Evolutionary conservation across 2,113 vertebrate species (phyloP).

Genomic region (Tragulus kanchil): DNA sequence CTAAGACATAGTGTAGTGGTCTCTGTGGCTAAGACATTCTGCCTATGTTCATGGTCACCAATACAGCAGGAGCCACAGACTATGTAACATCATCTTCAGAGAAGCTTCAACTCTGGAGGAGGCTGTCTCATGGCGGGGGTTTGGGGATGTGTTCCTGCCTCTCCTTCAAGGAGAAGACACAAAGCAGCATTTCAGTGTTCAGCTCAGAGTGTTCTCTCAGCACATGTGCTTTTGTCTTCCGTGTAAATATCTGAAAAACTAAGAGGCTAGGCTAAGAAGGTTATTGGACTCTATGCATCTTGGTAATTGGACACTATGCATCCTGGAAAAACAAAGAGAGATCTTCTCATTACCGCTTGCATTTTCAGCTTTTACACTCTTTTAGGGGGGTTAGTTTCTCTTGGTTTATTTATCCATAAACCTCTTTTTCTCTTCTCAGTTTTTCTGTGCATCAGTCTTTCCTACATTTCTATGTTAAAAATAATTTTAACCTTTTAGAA

Average conservation of each 20-base stretch:
- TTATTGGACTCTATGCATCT: background rate
- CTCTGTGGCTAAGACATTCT: background rate
- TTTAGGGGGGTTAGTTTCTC: background rate
- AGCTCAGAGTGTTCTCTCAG: background rate
- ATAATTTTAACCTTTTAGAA: slow-evolving; percentile 10
- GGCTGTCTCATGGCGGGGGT: background rate
- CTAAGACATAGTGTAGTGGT: background rate
- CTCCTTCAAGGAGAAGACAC: background rate
- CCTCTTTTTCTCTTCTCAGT: slow-evolving; percentile 2
- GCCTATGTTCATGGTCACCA: background rate
- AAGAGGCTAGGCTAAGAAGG: background rate
- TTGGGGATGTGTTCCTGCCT: background rate
- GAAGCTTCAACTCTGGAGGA: background rate
- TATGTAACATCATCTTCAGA: background rate
- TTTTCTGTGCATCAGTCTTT: background rate
- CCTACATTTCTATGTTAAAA: background rate
- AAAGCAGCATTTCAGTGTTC: background rate
- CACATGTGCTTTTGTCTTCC: background rate
- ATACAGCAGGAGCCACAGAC: background rate
- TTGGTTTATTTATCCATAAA: slow-evolving; percentile 45
- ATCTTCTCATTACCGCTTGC: background rate
- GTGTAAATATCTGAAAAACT: background rate
- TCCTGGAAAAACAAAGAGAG: slow-evolving; percentile 34
- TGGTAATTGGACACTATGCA: too few species aligned
- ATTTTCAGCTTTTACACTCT: background rate